phyloP scores from a whole-genome alignment of 1,140 invertebrate genomes.

The Neotoxoptera formosana region DNA sequence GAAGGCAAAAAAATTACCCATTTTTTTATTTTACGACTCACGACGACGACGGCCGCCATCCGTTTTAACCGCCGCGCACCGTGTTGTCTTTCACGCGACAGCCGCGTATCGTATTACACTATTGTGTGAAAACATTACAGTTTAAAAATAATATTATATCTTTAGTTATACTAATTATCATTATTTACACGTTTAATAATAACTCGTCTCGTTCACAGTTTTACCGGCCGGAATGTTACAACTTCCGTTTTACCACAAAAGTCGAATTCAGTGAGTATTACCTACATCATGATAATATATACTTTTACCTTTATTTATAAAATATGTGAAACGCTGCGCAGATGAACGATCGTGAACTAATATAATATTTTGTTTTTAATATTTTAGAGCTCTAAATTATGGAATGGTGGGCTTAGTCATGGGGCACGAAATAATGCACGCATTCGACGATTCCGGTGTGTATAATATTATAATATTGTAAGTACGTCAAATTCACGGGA shows the following conservation, averaged over 20 bases:
- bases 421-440: conserved; percentile 80
- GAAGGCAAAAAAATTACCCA: neutral
- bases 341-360: neutral
- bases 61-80: too few species aligned
- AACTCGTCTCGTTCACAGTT: conserved; percentile 67
- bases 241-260: conserved; percentile 76
- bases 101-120: neutral
- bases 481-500: neutral
- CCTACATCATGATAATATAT: neutral
- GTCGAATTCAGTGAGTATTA: conserved; percentile 70
- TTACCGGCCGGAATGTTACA: conserved; percentile 78
- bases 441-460: conserved; percentile 78
- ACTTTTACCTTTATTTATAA: neutral
- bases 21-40: neutral
- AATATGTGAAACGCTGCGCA: neutral
- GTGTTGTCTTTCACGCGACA: neutral
- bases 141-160: neutral
- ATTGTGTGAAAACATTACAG: too few species aligned
- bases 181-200: neutral
- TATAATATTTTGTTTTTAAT: neutral
- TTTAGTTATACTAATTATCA: neutral
- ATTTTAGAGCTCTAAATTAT: conserved; percentile 72
- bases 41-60: too few species aligned
- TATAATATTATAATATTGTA: neutral
- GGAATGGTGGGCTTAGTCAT: conserved; percentile 79